Evolutionary conservation across 2,113 vertebrate genomes (phyloP).

Genomic region (Leptosomus discolor): DNA sequence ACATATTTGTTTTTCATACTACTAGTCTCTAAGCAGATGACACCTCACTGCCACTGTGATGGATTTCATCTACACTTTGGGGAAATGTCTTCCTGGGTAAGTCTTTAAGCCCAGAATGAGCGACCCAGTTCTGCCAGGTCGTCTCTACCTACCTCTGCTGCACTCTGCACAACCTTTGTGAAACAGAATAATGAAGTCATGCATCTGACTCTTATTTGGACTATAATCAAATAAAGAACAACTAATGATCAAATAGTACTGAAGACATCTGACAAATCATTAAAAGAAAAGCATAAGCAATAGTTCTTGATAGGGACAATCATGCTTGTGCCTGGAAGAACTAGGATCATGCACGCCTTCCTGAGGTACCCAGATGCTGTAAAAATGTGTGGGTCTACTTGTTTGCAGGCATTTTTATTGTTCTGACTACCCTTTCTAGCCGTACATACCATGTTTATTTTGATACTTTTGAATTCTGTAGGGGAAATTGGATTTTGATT

Average conservation of each 20-base stretch:
- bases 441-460: slow-evolving; percentile 9
- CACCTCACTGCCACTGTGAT: not conserved
- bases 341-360: not conserved
- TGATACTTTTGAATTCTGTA: not conserved
- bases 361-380: not conserved
- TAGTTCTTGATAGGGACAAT: not conserved
- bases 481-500: not conserved
- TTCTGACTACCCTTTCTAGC: not conserved
- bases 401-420: not conserved
- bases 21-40: not conserved
- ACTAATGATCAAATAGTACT: not conserved
- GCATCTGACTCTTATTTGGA: not conserved
- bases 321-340: not conserved
- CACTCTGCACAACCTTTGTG: not conserved
- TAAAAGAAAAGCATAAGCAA: not conserved
- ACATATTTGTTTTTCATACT: not conserved
- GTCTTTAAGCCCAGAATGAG: not conserved
- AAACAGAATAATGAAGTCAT: not conserved
- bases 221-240: not conserved
- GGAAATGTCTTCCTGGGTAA: not conserved
- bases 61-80: not conserved
- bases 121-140: not conserved
- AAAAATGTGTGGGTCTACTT: not conserved
- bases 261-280: not conserved
- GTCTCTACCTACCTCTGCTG: not conserved